These are phyloP conservation scores for Masnerella sp. DNA, from an alignment of 2,888 invertebrate genomes.

Conservation along the genomic window DNA sequence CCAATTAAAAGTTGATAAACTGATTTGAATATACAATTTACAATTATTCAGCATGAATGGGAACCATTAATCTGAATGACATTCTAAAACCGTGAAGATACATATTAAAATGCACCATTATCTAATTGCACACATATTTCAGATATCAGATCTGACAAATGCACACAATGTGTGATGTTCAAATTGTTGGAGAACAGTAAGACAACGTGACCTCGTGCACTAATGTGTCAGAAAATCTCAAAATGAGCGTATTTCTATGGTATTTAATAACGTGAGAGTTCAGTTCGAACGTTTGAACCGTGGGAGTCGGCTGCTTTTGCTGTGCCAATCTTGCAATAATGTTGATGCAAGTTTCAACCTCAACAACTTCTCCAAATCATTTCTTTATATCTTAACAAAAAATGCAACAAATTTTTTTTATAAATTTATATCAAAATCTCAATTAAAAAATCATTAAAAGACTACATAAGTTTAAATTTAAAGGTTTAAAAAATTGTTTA, in stretches of 20 bases:
- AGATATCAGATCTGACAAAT: constrained; percentile 23
- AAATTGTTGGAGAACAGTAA: constrained; percentile 42
- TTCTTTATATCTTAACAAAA: too few species aligned
- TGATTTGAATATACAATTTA: too few species aligned
- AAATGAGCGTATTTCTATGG: constrained; percentile 66
- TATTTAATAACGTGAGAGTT: constrained; percentile 69
- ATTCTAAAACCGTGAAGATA: constrained; percentile 15
- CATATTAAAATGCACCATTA: constrained; percentile 31
- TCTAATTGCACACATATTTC: constrained; percentile 17
- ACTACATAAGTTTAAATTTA: too few species aligned
- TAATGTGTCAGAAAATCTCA: constrained; percentile 59
- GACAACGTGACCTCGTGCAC: constrained; percentile 39
- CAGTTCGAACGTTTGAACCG: constrained; percentile 57
- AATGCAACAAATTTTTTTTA: too few species aligned
- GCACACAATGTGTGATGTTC: constrained; percentile 35
- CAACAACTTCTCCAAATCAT: too few species aligned
- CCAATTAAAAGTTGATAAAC: too few species aligned
- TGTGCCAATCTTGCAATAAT: constrained; percentile 53
- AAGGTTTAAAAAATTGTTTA: too few species aligned
- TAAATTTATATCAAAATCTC: too few species aligned
- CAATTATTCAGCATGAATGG: too few species aligned
- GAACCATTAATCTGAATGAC: too few species aligned
- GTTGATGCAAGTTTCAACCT: too few species aligned
- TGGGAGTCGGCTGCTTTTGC: constrained; percentile 63
- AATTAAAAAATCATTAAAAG: too few species aligned